These are phyloP conservation scores for Steinernema feltiae DNA, from an alignment of 1,140 invertebrate genomes.

Conservation along the genomic window DNA sequence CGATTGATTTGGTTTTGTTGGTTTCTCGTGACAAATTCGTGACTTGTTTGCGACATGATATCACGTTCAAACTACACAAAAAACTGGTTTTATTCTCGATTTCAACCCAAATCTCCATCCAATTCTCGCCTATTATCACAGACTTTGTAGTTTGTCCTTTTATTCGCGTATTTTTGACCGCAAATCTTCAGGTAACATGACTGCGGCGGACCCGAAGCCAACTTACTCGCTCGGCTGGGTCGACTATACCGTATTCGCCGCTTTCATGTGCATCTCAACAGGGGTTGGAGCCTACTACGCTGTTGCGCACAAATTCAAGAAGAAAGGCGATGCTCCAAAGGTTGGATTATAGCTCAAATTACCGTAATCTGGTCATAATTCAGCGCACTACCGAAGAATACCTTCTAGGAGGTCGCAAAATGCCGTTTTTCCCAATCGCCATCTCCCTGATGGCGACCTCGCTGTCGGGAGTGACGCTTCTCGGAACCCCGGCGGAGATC, in stretches of 20 bases:
- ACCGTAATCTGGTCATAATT: neutral
- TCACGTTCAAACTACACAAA: too few species aligned
- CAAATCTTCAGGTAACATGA: neutral
- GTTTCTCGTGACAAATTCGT: too few species aligned
- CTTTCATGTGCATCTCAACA: neutral
- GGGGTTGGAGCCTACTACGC: conserved; percentile 6
- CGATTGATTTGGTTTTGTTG: too few species aligned
- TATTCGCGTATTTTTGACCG: neutral
- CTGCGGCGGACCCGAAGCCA: neutral
- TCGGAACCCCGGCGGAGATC: conserved; percentile 41
- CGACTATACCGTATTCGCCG: conserved; percentile 4
- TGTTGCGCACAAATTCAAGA: neutral
- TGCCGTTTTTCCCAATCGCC: conserved; percentile 42
- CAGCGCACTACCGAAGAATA: conserved; percentile 28
- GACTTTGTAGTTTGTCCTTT: too few species aligned
- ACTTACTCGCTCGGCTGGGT: neutral
- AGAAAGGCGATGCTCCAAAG: neutral
- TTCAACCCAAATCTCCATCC: too few species aligned
- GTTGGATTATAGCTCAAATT: neutral
- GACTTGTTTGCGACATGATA: too few species aligned
- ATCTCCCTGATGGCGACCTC: conserved; percentile 46
- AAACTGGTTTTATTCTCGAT: too few species aligned
- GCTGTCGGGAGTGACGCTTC: conserved; percentile 46
- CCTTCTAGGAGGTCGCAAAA: conserved; percentile 35
- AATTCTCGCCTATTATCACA: too few species aligned